Evolutionary conservation across 2,888 invertebrate species (phyloP).

Genomic region (Nesidiocoris tenuis): DNA sequence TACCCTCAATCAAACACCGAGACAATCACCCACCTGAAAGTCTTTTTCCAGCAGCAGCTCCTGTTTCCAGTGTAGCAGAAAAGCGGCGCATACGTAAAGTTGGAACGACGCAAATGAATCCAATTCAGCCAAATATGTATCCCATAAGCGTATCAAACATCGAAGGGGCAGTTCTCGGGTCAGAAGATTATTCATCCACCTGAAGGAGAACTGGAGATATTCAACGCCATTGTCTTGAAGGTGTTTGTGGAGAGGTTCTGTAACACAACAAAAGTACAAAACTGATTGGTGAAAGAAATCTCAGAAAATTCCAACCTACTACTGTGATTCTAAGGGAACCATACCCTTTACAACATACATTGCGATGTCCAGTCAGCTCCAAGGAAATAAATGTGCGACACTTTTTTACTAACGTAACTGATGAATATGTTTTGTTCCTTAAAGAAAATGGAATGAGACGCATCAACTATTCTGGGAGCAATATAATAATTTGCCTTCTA

Average conservation of each 20-base stretch:
- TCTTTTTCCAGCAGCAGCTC: conserved; percentile 86
- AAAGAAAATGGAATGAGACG: no score
- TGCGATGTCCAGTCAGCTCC: no score
- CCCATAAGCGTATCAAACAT: conserved; percentile 97
- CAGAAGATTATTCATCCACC: conserved; percentile 99
- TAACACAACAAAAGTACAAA: conserved; percentile 45
- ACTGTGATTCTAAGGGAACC: no score
- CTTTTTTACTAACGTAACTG: no score
- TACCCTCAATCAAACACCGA: no score
- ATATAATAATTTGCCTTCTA: no score
- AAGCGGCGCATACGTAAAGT: conserved; percentile 98
- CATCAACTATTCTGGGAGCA: no score
- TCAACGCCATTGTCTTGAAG: conserved; percentile 90
- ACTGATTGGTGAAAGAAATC: no score
- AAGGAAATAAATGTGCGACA: no score
- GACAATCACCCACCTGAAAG: conserved; percentile 87
- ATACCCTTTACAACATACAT: no score
- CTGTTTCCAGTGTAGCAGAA: conserved; percentile 89
- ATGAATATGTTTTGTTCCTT: no score
- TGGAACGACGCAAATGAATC: conserved; percentile 97
- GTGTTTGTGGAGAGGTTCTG: conserved; percentile 85
- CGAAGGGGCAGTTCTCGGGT: conserved; percentile 95
- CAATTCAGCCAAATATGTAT: conserved; percentile 94
- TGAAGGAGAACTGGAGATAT: conserved; percentile 93
- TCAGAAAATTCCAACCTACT: conserved; percentile 12